Evolutionary conservation across 2,797 vertebrate species (phyloP).

Genomic region (Acrossocheilus wenchowensis): DNA sequence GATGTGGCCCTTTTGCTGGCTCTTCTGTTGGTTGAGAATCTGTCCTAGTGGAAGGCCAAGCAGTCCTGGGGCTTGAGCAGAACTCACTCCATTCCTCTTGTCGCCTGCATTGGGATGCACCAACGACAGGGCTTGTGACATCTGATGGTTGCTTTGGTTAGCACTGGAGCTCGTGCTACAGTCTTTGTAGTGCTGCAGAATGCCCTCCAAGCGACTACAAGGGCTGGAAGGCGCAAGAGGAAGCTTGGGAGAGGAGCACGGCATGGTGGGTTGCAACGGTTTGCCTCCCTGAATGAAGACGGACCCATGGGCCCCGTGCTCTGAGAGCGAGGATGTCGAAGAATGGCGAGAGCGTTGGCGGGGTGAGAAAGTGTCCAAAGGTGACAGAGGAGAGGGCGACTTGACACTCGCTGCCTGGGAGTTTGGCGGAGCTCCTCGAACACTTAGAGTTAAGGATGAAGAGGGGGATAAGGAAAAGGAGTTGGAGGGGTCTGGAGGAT

Average conservation of each 20-base stretch:
- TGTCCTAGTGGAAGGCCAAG: constrained; percentile 77
- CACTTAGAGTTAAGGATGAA: constrained; percentile 67
- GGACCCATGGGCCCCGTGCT: constrained; percentile 71
- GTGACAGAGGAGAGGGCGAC: constrained; percentile 76
- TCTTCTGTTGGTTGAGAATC: constrained; percentile 79
- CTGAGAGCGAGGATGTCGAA: constrained; percentile 80
- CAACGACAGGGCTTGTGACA: constrained; percentile 36
- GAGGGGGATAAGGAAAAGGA: constrained; percentile 68
- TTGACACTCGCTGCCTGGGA: constrained; percentile 76
- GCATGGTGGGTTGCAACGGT: constrained; percentile 71
- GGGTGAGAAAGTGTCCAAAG: constrained; percentile 71
- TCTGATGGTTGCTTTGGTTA: constrained; percentile 78
- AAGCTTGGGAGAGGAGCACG: constrained; percentile 73
- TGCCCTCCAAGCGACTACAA: constrained; percentile 81
- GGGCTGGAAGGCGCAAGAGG: constrained; percentile 73
- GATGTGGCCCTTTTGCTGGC: constrained; percentile 72
- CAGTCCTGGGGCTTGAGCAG: constrained; percentile 57
- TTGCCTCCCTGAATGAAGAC: constrained; percentile 73
- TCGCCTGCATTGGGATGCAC: constrained; percentile 63
- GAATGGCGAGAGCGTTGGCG: constrained; percentile 81
- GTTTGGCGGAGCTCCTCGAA: constrained; percentile 68
- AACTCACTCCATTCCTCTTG: constrained; percentile 64
- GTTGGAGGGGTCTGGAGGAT: constrained; percentile 63
- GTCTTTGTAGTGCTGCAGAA: constrained; percentile 83
- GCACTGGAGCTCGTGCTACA: constrained; percentile 75